Conservation (phyloP, 2,797 vertebrate species). For the Chloroceryle amazona region DNA sequence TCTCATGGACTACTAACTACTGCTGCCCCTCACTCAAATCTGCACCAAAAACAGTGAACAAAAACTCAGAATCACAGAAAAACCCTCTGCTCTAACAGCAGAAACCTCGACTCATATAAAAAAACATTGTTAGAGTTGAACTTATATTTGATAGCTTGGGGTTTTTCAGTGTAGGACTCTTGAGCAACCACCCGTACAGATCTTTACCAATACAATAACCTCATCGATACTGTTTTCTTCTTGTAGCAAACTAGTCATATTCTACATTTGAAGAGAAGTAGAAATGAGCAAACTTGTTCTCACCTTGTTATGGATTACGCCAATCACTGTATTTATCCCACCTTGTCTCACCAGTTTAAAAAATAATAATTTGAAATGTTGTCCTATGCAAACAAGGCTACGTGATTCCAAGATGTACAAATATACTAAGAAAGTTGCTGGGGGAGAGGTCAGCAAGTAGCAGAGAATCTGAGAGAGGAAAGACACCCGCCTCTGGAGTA, state of each 20-base stretch:
- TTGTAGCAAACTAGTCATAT: not conserved
- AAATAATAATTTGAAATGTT: not conserved
- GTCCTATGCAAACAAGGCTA: not conserved
- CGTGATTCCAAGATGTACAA: not conserved
- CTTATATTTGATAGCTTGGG: not conserved
- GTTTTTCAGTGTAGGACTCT: not conserved
- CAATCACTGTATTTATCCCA: not conserved
- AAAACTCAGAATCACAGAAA: not conserved
- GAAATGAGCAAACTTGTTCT: not conserved
- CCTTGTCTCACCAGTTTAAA: not conserved
- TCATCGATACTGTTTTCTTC: not conserved
- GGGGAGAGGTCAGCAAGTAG: not conserved
- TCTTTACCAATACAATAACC: not conserved
- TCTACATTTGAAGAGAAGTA: not conserved
- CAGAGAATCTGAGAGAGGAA: not conserved
- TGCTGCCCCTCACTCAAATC: not conserved
- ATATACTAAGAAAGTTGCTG: not conserved
- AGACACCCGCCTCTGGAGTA: not conserved
- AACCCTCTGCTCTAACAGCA: not conserved
- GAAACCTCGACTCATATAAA: not conserved
- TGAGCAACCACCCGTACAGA: not conserved
- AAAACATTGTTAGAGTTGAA: not conserved
- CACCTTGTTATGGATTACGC: accelerated
- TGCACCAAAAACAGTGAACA: not conserved
- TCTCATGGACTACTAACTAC: not conserved